Conservation (phyloP, 2,113 vertebrate species). For the Pangasianodon hypophthalmus region DNA sequence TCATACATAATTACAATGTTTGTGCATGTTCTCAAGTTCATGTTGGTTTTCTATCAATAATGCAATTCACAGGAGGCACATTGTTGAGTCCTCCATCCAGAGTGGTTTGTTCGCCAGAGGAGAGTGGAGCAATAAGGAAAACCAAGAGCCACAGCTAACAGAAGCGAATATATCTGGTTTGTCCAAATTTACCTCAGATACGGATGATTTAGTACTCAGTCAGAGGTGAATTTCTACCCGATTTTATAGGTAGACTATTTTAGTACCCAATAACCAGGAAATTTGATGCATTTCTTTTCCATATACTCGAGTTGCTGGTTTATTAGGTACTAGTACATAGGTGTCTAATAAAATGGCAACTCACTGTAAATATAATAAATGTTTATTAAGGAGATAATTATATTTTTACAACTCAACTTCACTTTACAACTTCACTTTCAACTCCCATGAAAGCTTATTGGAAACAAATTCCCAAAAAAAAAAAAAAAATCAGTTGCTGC, state of each 20-base stretch:
- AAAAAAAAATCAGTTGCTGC: neutral
- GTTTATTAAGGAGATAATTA: neutral
- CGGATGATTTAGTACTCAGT: neutral
- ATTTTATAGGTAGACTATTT: neutral
- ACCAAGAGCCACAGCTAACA: conserved; percentile 20
- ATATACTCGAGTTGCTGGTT: neutral
- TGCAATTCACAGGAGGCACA: conserved; percentile 62
- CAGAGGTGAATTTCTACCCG: neutral
- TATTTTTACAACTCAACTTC: neutral
- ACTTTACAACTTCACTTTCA: neutral
- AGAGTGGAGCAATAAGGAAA: conserved; percentile 31
- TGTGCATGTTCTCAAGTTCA: conserved; percentile 55
- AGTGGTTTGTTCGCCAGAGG: conserved; percentile 27
- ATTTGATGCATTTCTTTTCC: neutral
- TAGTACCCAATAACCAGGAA: neutral
- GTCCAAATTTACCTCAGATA: neutral
- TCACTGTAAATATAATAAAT: neutral
- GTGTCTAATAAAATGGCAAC: neutral
- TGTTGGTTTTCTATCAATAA: conserved; percentile 68
- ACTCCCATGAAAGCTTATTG: neutral
- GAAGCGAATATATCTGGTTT: neutral
- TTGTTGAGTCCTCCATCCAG: conserved; percentile 53
- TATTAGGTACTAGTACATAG: neutral
- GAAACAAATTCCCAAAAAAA: neutral
- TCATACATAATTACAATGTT: conserved; percentile 67